Conservation (phyloP, 2,888 invertebrate genomes). For the Cheilosia impressa region DNA sequence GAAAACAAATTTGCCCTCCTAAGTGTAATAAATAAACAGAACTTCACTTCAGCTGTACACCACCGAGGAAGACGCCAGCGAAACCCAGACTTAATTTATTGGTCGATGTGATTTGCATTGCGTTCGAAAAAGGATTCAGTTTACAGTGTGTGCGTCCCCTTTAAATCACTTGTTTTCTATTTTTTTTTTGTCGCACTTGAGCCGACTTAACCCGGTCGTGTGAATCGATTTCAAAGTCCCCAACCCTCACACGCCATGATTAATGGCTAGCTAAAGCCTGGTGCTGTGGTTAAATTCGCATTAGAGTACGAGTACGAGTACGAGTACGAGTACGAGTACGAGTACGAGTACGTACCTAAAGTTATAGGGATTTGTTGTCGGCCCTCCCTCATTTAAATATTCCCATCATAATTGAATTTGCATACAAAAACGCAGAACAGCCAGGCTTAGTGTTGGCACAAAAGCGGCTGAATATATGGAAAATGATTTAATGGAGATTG, state of each 20-base stretch:
- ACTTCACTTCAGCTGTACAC: neutral
- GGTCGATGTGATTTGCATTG: constrained; percentile 16
- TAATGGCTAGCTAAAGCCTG: constrained; percentile 38
- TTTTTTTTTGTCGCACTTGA: neutral
- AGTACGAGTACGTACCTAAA: neutral
- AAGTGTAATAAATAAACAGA: constrained; percentile 44
- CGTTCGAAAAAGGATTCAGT: constrained; percentile 23
- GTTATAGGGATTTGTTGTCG: constrained; percentile 12
- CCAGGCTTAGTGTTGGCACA: neutral
- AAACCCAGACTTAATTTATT: constrained; percentile 41
- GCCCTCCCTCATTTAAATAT: neutral
- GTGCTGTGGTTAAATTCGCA: constrained; percentile 34
- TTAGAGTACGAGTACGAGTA: constrained; percentile 24
- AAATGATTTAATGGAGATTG: constrained; percentile 55
- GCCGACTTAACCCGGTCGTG: constrained; percentile 19
- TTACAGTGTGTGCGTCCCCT: neutral
- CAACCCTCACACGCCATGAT: constrained; percentile 32
- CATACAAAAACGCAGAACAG: constrained; percentile 4
- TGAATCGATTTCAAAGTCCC: constrained; percentile 38
- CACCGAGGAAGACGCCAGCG: neutral
- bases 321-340: too few species aligned
- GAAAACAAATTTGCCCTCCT: constrained; percentile 38
- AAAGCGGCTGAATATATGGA: neutral
- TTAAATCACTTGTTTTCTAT: constrained; percentile 13
- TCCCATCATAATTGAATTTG: constrained; percentile 39